These are phyloP conservation scores for Dendrophyllia cribrosa DNA, from an alignment of 64 coral and sea anemone genomes.

Conservation along the genomic window DNA sequence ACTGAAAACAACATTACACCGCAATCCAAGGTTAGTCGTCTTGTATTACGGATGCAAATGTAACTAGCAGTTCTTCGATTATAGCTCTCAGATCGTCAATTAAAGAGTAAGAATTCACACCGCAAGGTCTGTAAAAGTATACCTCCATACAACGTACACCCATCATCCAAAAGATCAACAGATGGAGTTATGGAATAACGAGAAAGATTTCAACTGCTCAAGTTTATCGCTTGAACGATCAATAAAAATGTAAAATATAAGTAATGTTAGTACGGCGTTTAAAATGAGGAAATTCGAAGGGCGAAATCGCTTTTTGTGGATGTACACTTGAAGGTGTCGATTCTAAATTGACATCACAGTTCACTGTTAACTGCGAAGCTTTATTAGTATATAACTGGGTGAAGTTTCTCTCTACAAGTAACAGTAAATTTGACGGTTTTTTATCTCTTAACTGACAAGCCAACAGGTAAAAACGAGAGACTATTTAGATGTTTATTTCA, in stretches of 20 bases:
- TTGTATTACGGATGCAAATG: not conserved
- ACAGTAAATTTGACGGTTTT: not conserved
- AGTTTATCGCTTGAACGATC: not conserved
- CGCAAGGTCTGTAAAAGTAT: no score
- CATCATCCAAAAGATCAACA: no score
- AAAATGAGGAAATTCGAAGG: not conserved
- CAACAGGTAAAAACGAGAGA: not conserved
- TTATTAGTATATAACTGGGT: not conserved
- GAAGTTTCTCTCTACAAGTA: not conserved
- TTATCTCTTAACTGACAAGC: not conserved
- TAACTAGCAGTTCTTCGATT: not conserved
- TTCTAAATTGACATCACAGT: not conserved
- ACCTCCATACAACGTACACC: no score
- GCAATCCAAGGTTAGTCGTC: not conserved
- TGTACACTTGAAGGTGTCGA: not conserved
- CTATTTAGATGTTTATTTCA: not conserved
- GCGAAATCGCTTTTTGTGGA: not conserved
- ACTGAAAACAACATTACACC: not conserved
- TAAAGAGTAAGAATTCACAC: no score
- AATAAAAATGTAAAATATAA: not conserved
- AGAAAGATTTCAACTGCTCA: not conserved
- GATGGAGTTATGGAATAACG: no score
- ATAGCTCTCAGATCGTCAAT: not conserved
- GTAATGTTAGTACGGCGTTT: no score
- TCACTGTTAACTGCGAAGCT: not conserved